Percentiles rank a stretch among this genome's conserved stretches.
phyloP scores from a whole-genome alignment of 2,113 vertebrate species.

The Protobothrops flavoviridis region DNA sequence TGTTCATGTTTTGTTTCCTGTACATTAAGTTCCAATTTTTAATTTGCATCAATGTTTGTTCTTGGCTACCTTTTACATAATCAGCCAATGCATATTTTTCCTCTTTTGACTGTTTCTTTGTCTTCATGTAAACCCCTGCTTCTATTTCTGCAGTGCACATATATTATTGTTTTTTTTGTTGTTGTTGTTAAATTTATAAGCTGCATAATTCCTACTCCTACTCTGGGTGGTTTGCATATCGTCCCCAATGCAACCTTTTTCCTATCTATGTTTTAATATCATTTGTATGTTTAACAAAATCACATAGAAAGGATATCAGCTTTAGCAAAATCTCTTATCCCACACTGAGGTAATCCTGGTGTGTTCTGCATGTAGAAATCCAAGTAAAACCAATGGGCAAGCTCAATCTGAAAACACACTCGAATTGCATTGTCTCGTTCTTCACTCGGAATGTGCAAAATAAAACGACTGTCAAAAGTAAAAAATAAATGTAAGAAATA shows the following conservation, averaged over 20 bases:
- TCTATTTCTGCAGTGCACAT: background rate
- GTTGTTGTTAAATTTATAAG: background rate
- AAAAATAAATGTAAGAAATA: conserved; percentile 6
- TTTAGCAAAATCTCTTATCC: conserved; percentile 98
- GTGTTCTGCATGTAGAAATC: conserved; percentile 98
- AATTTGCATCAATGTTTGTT: background rate
- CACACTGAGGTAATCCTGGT: conserved; percentile 96
- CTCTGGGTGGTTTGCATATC: background rate
- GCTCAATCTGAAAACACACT: conserved; percentile 98
- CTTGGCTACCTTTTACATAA: background rate
- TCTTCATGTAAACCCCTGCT: background rate
- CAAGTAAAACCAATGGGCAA: conserved; percentile 99
- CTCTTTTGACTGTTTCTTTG: background rate
- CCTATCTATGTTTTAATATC: background rate
- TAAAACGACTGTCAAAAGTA: conserved; percentile 86
- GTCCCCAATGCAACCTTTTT: background rate
- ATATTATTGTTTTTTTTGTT: background rate
- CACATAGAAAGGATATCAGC: conserved; percentile 91
- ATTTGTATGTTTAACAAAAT: conserved; percentile 19
- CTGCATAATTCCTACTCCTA: background rate
- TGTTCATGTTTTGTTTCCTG: background rate
- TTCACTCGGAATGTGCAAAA: conserved; percentile 98
- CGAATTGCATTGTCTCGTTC: conserved; percentile 97
- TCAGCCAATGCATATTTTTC: background rate
- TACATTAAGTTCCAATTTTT: background rate